Conservation (phyloP, 1,140 invertebrate genomes). For the Hypothenemus hampei region DNA sequence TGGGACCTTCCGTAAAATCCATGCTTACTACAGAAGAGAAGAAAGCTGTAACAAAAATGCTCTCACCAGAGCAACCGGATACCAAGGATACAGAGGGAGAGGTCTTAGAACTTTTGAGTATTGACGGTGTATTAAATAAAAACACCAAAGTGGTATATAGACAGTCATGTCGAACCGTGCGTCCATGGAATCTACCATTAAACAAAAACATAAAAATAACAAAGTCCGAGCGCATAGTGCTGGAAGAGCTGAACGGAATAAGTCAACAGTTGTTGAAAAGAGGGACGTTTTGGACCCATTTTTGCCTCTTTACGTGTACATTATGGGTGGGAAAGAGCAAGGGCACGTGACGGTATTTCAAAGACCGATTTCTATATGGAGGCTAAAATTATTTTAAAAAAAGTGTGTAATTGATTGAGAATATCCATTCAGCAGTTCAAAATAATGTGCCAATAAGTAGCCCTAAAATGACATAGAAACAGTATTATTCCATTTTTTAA, state of each 20-base stretch:
- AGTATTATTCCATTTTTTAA: not conserved
- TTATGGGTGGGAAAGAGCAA: constrained; percentile 62
- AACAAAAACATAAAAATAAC: constrained; percentile 30
- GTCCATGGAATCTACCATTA: constrained; percentile 45
- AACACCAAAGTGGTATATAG: constrained; percentile 40
- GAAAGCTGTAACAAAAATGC: constrained; percentile 36
- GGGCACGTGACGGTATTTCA: constrained; percentile 64
- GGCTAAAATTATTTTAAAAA: constrained; percentile 51
- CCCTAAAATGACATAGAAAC: not conserved
- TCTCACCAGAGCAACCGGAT: constrained; percentile 23
- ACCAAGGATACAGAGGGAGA: constrained; percentile 47
- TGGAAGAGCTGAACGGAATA: constrained; percentile 40
- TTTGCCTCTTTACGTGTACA: constrained; percentile 58
- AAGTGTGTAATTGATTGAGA: not conserved
- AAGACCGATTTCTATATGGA: constrained; percentile 62
- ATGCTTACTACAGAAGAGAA: constrained; percentile 40
- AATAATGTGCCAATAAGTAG: constrained; percentile 7
- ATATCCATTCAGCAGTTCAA: constrained; percentile 2
- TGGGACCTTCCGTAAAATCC: constrained; percentile 55
- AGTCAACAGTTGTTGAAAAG: not conserved
- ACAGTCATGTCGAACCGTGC: constrained; percentile 30
- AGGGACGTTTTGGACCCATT: constrained; percentile 39
- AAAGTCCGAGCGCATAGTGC: constrained; percentile 42
- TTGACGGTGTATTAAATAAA: constrained; percentile 33
- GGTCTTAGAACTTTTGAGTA: constrained; percentile 39